Base-by-base conservation (phyloP, 2,113 vertebrate genomes). In the Gallinago jamesoni region DNA sequence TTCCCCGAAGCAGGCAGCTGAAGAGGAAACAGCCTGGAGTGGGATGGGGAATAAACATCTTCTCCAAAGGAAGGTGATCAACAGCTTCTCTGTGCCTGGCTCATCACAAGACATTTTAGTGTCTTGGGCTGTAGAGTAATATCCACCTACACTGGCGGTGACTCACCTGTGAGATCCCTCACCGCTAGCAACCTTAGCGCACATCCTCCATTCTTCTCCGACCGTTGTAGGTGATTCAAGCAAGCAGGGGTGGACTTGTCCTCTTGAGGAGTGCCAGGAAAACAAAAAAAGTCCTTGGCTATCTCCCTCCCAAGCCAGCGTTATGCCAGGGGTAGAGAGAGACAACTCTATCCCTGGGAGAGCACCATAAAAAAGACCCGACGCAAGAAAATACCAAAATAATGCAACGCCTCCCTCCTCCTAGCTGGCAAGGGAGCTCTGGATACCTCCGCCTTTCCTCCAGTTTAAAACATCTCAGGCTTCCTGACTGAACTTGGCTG, bases 401-500 rank as follows among this genome's bases (percentile, higher is more conserved):
- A 76, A 79, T 21, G 64, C 57, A 64, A 37, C 0, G 0, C 55
- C 66, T 89, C 56, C 73, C 88, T 90, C 74, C 66, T 93, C 81
- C 70, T 14, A 6, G 15, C 77, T 96, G 94, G 86, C 90, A 97
- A 35, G 3, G 25, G 1, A 90, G 41, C 60, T 45, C 39, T 9
- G 80, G 17, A 67, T 87, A 45, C 85, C 63, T 6, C 3, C 0
- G 28, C 86, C 69, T 81, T 62, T 30, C 56, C 68, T 69, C 47
- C 37, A 2, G 45, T 67, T 73, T 66, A 15, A 87, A 95, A 87
- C 91, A 94, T 93, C 92, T 92, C 94, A 92, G 74, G 27, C 89
- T 97, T 95, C 94, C 96, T 96, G 83, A 9, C 68, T 95, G 76
- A 57, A 43, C 95, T 95, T 96, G 95, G 96, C 95, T 95, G 96